These are phyloP conservation scores for Hylomyscus alleni DNA, from an alignment of 2,797 vertebrate genomes.

Conservation along the genomic window DNA sequence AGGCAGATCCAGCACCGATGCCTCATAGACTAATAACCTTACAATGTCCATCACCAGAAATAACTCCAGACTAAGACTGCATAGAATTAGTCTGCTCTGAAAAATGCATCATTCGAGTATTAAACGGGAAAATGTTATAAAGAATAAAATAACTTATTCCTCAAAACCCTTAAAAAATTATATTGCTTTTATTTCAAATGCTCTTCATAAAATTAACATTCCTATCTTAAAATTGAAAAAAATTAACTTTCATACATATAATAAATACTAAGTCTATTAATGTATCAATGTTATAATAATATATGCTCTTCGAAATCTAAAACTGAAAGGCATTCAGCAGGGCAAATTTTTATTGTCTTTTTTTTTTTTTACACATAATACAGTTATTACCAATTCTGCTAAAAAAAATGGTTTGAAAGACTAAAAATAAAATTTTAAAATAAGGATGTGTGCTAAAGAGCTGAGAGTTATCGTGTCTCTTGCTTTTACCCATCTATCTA, in stretches of 20 bases:
- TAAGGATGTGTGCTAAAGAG: not conserved
- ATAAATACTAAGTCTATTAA: constrained; percentile 73
- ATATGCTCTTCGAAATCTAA: constrained; percentile 78
- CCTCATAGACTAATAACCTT: constrained; percentile 30
- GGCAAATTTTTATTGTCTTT: constrained; percentile 55
- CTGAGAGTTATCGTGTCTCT: not conserved
- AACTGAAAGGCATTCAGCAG: constrained; percentile 65
- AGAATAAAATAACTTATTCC: constrained; percentile 45
- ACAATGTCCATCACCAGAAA: constrained; percentile 56
- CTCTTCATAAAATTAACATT: constrained; percentile 71
- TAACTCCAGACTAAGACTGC: not conserved
- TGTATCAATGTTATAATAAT: constrained; percentile 55
- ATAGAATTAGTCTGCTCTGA: constrained; percentile 39
- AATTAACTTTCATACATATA: constrained; percentile 67
- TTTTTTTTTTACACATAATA: constrained; percentile 27
- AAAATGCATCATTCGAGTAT: not conserved
- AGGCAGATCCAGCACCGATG: not conserved
- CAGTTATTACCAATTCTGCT: constrained; percentile 35
- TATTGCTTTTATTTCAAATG: constrained; percentile 69
- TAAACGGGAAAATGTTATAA: constrained; percentile 29
- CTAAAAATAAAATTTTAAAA: constrained; percentile 60
- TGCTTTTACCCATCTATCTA: not conserved
- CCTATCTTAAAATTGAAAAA: constrained; percentile 42
- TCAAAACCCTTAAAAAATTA: constrained; percentile 65
- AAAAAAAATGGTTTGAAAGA: constrained; percentile 63